Evolutionary conservation across 2,113 vertebrate genomes (phyloP), one percentile per base, ranked within the genome.

Genomic region (Struthidea cinerea): DNA sequence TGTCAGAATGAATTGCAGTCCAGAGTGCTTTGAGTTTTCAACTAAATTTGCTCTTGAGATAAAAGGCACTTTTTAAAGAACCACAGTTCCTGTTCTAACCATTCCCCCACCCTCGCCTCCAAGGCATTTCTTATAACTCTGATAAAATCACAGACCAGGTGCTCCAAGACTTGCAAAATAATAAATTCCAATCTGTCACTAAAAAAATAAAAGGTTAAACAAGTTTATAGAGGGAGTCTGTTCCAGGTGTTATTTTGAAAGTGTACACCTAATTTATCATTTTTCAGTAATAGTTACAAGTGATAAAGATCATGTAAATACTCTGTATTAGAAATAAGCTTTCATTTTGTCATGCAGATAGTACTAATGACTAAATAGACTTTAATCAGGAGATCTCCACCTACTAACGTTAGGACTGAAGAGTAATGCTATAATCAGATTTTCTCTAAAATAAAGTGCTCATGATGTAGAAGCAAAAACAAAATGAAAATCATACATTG

Each of bases 61-160:
- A 95, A 97, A 98, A 96, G 93, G n/a, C 89, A 80, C 95, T 95
- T 85, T 96, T 97, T 96, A 97, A 97, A 98, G 96, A 98, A 98
- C 95, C 80, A 59, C 61, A 63, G 33, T 83, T 94, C 96, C 96
- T 87, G 75, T 96, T 94, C 84, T 90, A 95, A 93, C 97, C 28
- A 75, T 96, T 96, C 56, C 67, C 61, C 79, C 84, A 87, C 78
- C 76, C 95, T 96, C 41, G 93, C 97, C 97, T 98, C 52, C 47
- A 64, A 98, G 98, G 98, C 96, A 95, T 96, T 97, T 98, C 97
- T 98, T 97, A 94, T 97, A 97, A 94, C 92, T 83, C 96, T 97
- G 98, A 99, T 98, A 98, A 98, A 96, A 99, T 99, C 97, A 96
- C 97, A 84, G 94, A 90, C 98, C 99, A 99, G 98, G 98, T 99